Conservation (phyloP, 2,113 vertebrate species). For the Mustelus asterias region DNA sequence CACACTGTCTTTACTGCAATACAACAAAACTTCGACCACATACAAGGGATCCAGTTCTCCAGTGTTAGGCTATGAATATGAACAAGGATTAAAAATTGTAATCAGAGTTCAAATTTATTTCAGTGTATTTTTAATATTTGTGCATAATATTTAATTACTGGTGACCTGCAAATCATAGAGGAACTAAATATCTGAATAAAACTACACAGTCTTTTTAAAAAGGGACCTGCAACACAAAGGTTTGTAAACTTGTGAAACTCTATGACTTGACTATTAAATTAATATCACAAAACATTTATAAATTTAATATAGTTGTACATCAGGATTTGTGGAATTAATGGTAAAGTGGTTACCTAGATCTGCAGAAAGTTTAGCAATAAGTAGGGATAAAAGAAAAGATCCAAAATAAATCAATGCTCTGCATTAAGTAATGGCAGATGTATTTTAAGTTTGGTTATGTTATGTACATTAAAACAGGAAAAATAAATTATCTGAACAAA, state of each 20-base stretch:
- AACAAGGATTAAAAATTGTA: background rate
- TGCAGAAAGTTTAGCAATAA: background rate
- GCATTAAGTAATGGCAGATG: background rate
- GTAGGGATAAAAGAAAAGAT: background rate
- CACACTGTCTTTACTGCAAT: conserved; percentile 87
- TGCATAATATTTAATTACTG: background rate
- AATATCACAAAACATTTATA: background rate
- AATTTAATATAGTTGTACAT: background rate
- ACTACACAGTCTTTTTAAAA: background rate
- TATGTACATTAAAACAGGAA: too few species aligned
- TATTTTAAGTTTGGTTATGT: background rate
- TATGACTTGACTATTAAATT: background rate
- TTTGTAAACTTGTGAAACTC: background rate
- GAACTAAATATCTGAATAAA: background rate
- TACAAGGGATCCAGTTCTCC: conserved; percentile 80
- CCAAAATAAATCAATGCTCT: background rate
- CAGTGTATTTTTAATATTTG: background rate
- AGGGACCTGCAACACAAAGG: background rate
- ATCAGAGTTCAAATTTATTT: background rate
- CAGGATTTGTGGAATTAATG: background rate
- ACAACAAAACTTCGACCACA: conserved; percentile 84
- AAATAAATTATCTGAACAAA: too few species aligned
- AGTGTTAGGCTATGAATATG: conserved; percentile 57
- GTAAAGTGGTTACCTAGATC: background rate
- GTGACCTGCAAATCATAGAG: background rate